Base-by-base conservation (phyloP, 2,113 vertebrate species). In the Columba livia region DNA sequence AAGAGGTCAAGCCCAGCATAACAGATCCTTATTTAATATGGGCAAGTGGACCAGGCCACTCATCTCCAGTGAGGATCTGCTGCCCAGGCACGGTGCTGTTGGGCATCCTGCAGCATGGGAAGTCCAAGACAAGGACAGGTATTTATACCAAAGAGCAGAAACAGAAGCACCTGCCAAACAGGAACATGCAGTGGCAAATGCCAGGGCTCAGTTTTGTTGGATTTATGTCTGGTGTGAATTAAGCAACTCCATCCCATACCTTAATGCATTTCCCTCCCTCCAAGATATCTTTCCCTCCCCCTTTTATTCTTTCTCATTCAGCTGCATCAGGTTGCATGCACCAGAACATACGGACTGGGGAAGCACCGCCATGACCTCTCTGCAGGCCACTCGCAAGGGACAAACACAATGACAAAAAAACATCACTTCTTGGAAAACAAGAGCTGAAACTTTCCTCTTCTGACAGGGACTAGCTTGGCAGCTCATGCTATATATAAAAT, bases 31-130 rank as follows among this genome's bases (percentile, higher is more conserved):
- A 82, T 72, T 86, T 66, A 50, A 84, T 36, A 5, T 17, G 47
- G 79, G 78, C 60, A 88, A 91, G 20, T 93, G 65, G 69, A 90
- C 36, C 75, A 91, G 89, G 93, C 21, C 90, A 88, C 42, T 79
- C 23, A 12, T 26, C 70, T 84, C n/a, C 72, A 47, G 23, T 2
- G 34, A 64, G 42, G 50, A 61, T 60, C 51, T 91, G 58, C 38
- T 90, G 51, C 38, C 50, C 40, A 48, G n/a, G 36, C n/a, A n/a
- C 0, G 3, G 24, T 69, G 69, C 42, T 74, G 34, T 14, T 74
- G 62, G 61, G 13, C 38, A 61, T 64, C 60, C 71, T 61, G 48
- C 60, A 86, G n/a, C 25, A 47, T 19, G 15, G 23, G 16, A 12
- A 28, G n/a, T 16, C 42, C 60, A 58, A 72, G 29, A 44, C 44